A percentile compares a stretch with the other conserved stretches of the same genome.
These are phyloP conservation scores for Tetrax tetrax DNA, from an alignment of 2,113 vertebrate genomes.

Conservation along the genomic window DNA sequence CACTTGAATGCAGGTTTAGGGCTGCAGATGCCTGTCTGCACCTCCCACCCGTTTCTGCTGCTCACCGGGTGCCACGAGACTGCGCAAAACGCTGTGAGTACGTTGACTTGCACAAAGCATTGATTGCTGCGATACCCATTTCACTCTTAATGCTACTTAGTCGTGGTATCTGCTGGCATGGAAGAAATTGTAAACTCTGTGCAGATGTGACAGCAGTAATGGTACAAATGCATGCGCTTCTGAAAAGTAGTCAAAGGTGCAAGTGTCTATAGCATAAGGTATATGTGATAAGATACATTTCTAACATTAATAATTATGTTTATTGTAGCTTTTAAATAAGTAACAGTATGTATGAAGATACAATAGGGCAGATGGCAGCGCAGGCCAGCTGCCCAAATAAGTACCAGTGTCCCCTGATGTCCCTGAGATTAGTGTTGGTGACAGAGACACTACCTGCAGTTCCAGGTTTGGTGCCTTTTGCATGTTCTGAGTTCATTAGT, in stretches of 20 bases:
- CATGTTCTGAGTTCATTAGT: background rate
- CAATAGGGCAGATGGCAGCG: background rate
- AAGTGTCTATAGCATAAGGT: accelerated
- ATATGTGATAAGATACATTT: background rate
- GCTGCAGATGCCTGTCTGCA: background rate
- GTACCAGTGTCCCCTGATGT: background rate
- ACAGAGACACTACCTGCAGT: background rate
- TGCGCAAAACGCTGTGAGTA: background rate
- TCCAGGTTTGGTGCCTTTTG: background rate
- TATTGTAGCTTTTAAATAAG: background rate
- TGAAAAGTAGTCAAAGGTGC: background rate
- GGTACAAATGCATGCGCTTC: background rate
- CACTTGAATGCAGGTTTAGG: background rate
- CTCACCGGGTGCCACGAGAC: accelerated
- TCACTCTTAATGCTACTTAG: background rate
- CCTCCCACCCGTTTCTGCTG: background rate
- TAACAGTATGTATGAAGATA: background rate
- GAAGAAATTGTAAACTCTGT: background rate
- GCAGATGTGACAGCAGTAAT: background rate
- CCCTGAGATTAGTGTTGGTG: background rate
- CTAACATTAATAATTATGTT: background rate
- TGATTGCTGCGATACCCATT: background rate
- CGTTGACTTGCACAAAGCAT: background rate
- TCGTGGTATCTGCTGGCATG: background rate
- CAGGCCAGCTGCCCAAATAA: background rate